A percentile compares a stretch with the other conserved stretches of the same genome.
Evolutionary conservation across 2,113 vertebrate species (phyloP).

Genomic region (Nannobrachium achirus): DNA sequence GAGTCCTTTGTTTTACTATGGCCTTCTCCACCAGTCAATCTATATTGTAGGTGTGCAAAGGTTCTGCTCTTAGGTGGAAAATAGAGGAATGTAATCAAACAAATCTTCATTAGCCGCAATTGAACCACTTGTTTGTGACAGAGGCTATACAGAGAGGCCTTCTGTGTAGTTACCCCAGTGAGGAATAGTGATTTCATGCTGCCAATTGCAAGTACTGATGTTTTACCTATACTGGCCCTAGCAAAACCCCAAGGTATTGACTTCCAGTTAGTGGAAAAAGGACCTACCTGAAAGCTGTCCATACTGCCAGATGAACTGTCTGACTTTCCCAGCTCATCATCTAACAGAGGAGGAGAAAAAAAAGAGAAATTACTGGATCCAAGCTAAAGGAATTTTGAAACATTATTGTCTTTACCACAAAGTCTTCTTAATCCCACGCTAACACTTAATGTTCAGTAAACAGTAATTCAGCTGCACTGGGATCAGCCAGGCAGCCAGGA

Average conservation of each 20-base stretch:
- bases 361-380: constrained; percentile 9
- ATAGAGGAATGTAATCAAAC: constrained; percentile 33
- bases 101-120: constrained; percentile 27
- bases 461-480: constrained; percentile 37
- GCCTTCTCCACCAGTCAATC: no score
- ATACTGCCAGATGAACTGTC: constrained; percentile 90
- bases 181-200: constrained; percentile 7
- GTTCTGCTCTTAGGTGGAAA: not conserved
- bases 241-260: not conserved
- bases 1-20: no score
- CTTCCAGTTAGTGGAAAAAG: constrained; percentile 32
- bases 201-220: constrained; percentile 2
- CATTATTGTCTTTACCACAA: not conserved
- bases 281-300: constrained; percentile 92
- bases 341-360: constrained; percentile 66
- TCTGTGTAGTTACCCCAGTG: not conserved
- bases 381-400: not conserved
- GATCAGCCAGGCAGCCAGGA: constrained; percentile 35
- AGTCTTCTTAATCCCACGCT: constrained; percentile 28
- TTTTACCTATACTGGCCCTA: not conserved
- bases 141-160: not conserved
- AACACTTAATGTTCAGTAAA: constrained; percentile 52
- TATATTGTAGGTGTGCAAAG: no score
- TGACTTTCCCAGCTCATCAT: constrained; percentile 92
- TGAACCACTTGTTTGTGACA: constrained; percentile 36